Evolutionary conservation across 2,888 invertebrate species (phyloP), one percentile per base, ranked within the genome.

Genomic region (Linnaemya vulpina): DNA sequence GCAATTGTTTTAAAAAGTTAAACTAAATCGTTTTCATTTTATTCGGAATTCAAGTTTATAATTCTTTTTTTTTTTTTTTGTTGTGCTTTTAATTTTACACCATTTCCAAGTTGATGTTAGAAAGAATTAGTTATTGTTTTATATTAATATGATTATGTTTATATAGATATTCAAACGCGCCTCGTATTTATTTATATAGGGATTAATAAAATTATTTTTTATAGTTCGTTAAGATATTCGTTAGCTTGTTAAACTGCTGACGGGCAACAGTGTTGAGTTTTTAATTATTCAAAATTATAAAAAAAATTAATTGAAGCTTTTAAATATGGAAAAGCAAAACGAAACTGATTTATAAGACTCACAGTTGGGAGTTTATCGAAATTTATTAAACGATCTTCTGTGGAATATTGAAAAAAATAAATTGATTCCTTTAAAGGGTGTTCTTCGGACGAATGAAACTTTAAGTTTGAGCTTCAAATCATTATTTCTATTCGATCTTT

Each of bases 251-350:
- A 30, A 30, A 30, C 30, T 30, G 30, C 3, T 30, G 30, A n/a
- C 22, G 13, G 25, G 15, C 8, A 63, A 40, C 20, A 15, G 63
- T 75, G 49, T 53, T 10, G 13, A 9, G 5, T 46, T 43, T 63
- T 20, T 11, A n/a, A 22, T 25, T 53, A 63, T 40, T 40, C 30
- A 40, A 30, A 53, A 46, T 71, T 77, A 40, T 40, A 38, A 78
- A 83, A 74, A 40, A 68, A 51, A 53, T 46, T 74, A 83, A 83
- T 78, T 83, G 68, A 51, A 78, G 53, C 60, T 49, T 78, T 78
- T 68, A 62, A 78, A 55, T 38, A 53, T 55, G 22, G 35, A 40
- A 55, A 51, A 25, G 11, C 35, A 40, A 30, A 70, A 70, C 9
- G n/a, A 62, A 53, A 35, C 17, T 51, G 40, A 9, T 13, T 60